Conservation (phyloP, 2,797 vertebrate genomes). For the Hylomyscus alleni region DNA sequence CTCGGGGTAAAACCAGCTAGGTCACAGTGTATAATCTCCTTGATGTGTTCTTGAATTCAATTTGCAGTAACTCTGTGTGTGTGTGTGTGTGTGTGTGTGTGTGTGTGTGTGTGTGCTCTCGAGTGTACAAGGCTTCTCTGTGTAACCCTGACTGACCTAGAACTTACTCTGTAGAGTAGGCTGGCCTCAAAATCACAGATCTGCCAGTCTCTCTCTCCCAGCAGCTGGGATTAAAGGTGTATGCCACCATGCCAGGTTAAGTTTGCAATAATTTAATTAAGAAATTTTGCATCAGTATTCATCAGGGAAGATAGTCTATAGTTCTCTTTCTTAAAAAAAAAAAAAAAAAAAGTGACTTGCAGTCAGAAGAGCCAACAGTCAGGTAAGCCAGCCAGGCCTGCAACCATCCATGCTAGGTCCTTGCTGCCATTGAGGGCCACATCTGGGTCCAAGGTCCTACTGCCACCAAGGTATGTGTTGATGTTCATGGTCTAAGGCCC, state of each 20-base stretch:
- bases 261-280: neutral
- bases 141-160: neutral
- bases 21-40: neutral
- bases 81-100: neutral
- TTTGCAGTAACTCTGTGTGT: neutral
- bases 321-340: neutral
- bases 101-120: neutral
- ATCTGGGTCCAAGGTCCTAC: neutral
- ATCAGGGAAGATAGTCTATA: neutral
- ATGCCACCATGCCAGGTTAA: neutral
- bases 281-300: neutral
- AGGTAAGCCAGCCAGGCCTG: neutral
- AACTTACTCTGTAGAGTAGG: neutral
- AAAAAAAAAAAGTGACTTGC: neutral
- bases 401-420: neutral
- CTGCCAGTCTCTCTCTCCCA: neutral
- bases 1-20: neutral
- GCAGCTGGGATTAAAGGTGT: neutral
- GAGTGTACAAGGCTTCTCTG: neutral
- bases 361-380: neutral
- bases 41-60: neutral
- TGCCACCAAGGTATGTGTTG: neutral
- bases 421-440: neutral
- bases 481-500: neutral
- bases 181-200: neutral